phyloP scores from a whole-genome alignment of 2,113 vertebrate genomes.

The Montifringilla adamsi region DNA sequence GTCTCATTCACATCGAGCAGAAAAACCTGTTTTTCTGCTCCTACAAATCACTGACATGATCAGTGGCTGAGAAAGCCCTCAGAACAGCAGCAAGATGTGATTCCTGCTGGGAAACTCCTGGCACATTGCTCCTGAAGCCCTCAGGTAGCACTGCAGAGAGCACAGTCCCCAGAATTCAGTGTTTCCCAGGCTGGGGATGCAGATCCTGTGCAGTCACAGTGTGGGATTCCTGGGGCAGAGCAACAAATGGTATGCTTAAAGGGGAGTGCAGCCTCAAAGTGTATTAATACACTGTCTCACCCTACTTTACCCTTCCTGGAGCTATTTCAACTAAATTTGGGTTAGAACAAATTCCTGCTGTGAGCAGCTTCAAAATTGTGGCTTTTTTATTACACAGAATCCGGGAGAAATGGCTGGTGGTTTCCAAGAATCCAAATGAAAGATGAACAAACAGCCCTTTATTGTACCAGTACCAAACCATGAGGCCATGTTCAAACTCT shows the following conservation, averaged over 20 bases:
- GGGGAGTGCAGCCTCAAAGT: background rate
- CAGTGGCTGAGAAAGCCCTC: background rate
- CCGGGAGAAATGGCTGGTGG: background rate
- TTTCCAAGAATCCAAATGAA: background rate
- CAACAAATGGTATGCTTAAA: background rate
- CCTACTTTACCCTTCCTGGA: background rate
- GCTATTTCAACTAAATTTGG: background rate
- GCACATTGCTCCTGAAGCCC: background rate
- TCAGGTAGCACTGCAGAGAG: background rate
- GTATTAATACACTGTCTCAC: background rate
- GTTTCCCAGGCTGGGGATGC: background rate
- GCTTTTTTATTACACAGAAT: background rate
- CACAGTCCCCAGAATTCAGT: background rate
- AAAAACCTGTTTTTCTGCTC: background rate
- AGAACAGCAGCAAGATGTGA: background rate
- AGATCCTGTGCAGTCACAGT: rapidly evolving
- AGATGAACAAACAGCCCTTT: background rate
- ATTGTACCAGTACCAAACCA: background rate
- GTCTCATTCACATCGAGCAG: background rate
- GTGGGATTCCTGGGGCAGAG: background rate
- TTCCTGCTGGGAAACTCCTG: background rate
- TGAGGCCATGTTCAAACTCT: background rate
- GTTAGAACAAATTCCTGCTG: background rate
- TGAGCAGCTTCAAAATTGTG: background rate
- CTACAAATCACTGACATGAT: background rate